Evolutionary conservation across 2,888 invertebrate species (phyloP).

Genomic region (Glomeris marginata): DNA sequence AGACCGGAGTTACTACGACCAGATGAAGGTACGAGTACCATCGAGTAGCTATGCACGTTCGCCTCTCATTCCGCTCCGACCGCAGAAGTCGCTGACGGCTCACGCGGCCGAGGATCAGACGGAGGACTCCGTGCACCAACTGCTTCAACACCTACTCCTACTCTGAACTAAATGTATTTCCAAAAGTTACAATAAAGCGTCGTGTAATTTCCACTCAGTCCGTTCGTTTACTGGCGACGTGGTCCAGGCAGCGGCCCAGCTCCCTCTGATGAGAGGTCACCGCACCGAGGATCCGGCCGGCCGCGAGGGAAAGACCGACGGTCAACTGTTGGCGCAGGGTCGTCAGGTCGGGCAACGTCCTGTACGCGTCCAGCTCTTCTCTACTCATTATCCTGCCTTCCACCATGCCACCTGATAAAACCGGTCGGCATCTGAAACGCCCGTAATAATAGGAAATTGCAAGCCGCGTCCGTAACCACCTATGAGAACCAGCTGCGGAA

Average conservation of each 20-base stretch:
- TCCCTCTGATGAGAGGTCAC: not conserved
- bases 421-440: too few species aligned
- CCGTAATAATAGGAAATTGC: too few species aligned
- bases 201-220: too few species aligned
- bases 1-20: slow-evolving; percentile 64
- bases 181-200: too few species aligned
- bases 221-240: too few species aligned
- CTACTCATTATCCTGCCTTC: slow-evolving; percentile 50
- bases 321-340: slow-evolving; percentile 51
- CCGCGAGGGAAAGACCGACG: slow-evolving; percentile 46
- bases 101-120: slow-evolving; percentile 4
- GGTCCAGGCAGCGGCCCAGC: not conserved
- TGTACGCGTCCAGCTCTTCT: slow-evolving; percentile 50
- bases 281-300: slow-evolving; percentile 1
- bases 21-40: slow-evolving; percentile 55
- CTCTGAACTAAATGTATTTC: too few species aligned
- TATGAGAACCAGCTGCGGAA: slow-evolving; percentile 52
- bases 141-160: slow-evolving; percentile 1
- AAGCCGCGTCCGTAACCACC: too few species aligned
- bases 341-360: slow-evolving; percentile 47
- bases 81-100: slow-evolving; percentile 6
- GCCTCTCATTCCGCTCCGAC: not conserved
- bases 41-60: not conserved
- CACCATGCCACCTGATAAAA: slow-evolving; percentile 49
- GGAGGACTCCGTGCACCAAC: slow-evolving; percentile 3